Evolutionary conservation across 1,140 invertebrate genomes (phyloP), one percentile per base, ranked within the genome.

Genomic region (Elymnias hypermnestra): DNA sequence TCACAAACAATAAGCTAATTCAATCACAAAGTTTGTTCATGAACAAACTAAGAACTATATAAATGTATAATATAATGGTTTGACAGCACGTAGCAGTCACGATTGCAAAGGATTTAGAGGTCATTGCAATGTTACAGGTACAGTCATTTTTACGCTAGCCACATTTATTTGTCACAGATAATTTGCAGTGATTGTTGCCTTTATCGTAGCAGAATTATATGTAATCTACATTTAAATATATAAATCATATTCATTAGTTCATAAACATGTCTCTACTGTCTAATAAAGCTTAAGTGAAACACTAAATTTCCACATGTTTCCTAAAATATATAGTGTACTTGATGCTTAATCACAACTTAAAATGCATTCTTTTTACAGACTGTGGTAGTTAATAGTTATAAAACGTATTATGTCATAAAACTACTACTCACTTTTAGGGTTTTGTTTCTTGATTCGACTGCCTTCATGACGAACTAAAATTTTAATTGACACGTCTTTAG

Each of bases 61-160:
- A 29, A 15, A 23, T 25, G 28, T 33, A 31, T 42, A 40, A 37
- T n/a, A n/a, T n/a, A n/a, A 28, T 61, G 61, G 44, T 74, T 69
- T 72, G 73, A 74, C 71, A 78, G 74, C 57, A 52, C 63, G 36
- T 62, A 51, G 12, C 28, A 39, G 28, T 33, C 26, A 55, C 17
- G 39, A 45, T 59, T 59, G 61, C n/a, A n/a, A 29, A 13, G 3
- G 68, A 61, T 62, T 62, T 63, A 71, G 56, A 81, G 76, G 76
- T 81, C 76, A 77, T 52, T 49, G 29, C 72, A 81, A 81, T 73
- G 76, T 71, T 72, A 77, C 47, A 65, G 55, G 50, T 59, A 65
- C 48, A 60, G 47, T 46, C 41, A 70, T 63, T 75, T 68, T 72
- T 67, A 59, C 45, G 44, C 35, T 43, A 28, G 41, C 29, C 29